Evolutionary conservation across 2,888 invertebrate genomes (phyloP).

Genomic region (Stramonita haemastoma): DNA sequence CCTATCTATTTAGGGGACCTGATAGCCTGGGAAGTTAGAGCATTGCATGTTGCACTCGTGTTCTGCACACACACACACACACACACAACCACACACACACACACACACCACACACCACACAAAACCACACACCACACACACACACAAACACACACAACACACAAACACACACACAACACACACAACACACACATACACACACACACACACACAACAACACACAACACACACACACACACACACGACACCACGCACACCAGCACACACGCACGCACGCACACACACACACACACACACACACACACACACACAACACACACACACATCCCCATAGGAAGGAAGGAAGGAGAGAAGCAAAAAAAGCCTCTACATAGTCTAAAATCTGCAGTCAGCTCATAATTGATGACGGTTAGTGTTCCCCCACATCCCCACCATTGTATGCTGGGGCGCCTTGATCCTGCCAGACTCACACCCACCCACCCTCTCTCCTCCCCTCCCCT

Average conservation of each 20-base stretch:
- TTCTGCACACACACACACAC: too few species aligned
- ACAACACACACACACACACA: neutral
- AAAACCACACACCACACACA: neutral
- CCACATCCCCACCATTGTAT: neutral
- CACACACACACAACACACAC: too few species aligned
- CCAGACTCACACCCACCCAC: neutral
- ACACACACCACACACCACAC: neutral
- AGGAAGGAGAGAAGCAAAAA: too few species aligned
- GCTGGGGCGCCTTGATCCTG: constrained; percentile 4
- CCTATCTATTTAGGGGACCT: too few species aligned
- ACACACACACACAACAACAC: too few species aligned
- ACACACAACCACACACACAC: too few species aligned
- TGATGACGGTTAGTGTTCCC: constrained; percentile 8
- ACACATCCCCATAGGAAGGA: too few species aligned
- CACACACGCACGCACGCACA: too few species aligned
- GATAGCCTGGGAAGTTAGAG: too few species aligned
- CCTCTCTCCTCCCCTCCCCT: neutral
- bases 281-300: too few species aligned
- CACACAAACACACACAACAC: neutral
- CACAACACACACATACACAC: neutral
- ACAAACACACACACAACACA: neutral
- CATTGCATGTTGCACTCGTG: too few species aligned
- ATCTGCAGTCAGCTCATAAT: constrained; percentile 14
- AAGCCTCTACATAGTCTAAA: neutral
- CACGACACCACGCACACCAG: neutral